These are phyloP conservation scores for Datnioides undecimradiatus DNA, from an alignment of 2,113 vertebrate species.

Conservation along the genomic window DNA sequence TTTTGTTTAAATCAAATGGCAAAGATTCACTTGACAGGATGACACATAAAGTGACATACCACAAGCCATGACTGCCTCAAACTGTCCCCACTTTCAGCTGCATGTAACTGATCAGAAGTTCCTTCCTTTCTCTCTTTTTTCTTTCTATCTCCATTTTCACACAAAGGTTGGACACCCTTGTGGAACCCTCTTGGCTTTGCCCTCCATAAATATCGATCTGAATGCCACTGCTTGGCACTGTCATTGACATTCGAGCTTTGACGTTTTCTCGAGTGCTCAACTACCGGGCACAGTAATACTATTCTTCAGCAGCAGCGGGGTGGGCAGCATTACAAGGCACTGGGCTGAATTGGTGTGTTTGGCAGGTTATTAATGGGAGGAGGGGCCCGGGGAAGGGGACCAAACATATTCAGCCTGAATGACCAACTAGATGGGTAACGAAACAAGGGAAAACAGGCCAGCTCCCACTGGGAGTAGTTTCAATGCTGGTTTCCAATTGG, in stretches of 20 bases:
- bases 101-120: constrained; percentile 17
- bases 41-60: constrained; percentile 45
- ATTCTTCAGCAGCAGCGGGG: constrained; percentile 71
- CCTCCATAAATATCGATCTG: constrained; percentile 45
- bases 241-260: constrained; percentile 45
- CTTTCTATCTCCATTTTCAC: constrained; percentile 19
- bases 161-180: neutral
- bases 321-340: constrained; percentile 56
- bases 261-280: constrained; percentile 45
- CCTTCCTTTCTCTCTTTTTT: neutral
- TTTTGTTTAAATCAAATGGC: constrained; percentile 33
- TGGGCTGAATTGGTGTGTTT: constrained; percentile 73
- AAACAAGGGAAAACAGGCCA: constrained; percentile 69
- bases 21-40: constrained; percentile 37
- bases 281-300: constrained; percentile 62
- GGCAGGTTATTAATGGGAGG: constrained; percentile 76
- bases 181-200: constrained; percentile 21
- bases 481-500: constrained; percentile 54
- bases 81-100: constrained; percentile 16
- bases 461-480: constrained; percentile 57
- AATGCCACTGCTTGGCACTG: constrained; percentile 36
- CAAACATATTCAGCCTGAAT: constrained; percentile 72
- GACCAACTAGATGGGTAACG: constrained; percentile 65
- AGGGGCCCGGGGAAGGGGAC: constrained; percentile 70
- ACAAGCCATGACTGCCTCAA: constrained; percentile 22